Evolutionary conservation across 1,140 invertebrate genomes (phyloP), one percentile per base, ranked within the genome.

Genomic region (Scaptomyza pallida): DNA sequence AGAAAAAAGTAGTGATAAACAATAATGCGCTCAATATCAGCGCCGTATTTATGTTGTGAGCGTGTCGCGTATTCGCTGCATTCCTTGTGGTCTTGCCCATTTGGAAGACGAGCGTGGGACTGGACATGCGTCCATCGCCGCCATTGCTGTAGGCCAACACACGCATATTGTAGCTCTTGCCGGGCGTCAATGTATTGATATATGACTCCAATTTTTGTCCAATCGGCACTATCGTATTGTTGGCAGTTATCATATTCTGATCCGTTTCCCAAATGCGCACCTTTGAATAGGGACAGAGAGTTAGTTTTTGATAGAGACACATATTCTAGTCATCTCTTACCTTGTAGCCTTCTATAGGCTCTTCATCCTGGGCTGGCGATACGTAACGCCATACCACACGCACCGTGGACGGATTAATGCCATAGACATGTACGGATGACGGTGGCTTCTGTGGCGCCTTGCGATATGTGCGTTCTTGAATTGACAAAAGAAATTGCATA

Each of bases 101-200:
- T 93, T 96, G 95, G 92, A 98, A 98, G 72, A 95, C 95, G 72
- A 96, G 93, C 2, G 96, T 94, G 0, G 98, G 98, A 68, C 97
- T 98, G 45, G 97, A 98, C 97, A 98, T 98, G 54, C 97, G 94
- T 0, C 98, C 98, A 90, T 99, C 97, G 0, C 98, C 98, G 21
- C 98, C 98, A 73, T 96, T 95, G 19, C 97, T 98, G 92, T 95
- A 99, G 0, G 96, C 98, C 6, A 99, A 93, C 0, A 99, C 97
- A 91, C 98, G 93, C 79, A 99, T 93, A 75, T 96, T 94, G 88
- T 99, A 99, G 0, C 94, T 93, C 91, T 97, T 97, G 16, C 96
- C 97, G 1, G 96, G 96, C 4, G 95, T 95, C 6, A 99, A 92
- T 83, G 95, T 95, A 4, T 92, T 92, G 8, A 99, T 95, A 71